Conservation (phyloP, 2,113 vertebrate genomes). For the Struthio camelus region DNA sequence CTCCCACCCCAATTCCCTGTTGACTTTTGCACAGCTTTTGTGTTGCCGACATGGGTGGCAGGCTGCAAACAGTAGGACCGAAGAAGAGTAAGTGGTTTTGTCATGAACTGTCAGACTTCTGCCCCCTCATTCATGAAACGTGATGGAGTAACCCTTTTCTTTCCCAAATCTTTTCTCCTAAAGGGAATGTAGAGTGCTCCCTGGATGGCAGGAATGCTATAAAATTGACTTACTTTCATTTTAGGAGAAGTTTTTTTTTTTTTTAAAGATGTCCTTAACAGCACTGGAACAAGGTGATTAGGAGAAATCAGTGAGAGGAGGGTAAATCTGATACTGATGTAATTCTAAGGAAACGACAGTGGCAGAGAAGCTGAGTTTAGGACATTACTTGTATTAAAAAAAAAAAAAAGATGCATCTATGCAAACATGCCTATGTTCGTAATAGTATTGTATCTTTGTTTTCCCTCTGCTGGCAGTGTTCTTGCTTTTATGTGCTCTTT, state of each 20-base stretch:
- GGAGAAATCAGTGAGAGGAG: neutral
- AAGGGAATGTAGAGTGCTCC: neutral
- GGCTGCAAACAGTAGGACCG: neutral
- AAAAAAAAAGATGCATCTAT: neutral
- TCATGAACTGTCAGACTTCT: neutral
- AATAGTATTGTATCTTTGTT: neutral
- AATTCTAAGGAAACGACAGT: neutral
- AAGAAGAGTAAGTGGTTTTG: neutral
- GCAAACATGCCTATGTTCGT: neutral
- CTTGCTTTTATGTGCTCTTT: neutral
- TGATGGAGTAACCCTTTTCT: neutral
- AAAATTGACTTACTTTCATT: neutral
- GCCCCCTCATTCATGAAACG: neutral
- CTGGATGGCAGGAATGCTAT: neutral
- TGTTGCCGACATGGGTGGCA: neutral
- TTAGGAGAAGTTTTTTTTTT: neutral
- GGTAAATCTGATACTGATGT: neutral
- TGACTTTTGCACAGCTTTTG: rapidly evolving
- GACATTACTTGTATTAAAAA: neutral
- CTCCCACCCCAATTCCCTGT: rapidly evolving
- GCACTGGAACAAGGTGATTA: neutral
- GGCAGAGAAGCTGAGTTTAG: neutral
- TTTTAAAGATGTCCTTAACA: neutral
- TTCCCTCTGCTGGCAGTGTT: neutral
- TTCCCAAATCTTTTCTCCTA: neutral